Base-by-base conservation (phyloP, 1,140 invertebrate genomes). In the Tigriopus japonicus region DNA sequence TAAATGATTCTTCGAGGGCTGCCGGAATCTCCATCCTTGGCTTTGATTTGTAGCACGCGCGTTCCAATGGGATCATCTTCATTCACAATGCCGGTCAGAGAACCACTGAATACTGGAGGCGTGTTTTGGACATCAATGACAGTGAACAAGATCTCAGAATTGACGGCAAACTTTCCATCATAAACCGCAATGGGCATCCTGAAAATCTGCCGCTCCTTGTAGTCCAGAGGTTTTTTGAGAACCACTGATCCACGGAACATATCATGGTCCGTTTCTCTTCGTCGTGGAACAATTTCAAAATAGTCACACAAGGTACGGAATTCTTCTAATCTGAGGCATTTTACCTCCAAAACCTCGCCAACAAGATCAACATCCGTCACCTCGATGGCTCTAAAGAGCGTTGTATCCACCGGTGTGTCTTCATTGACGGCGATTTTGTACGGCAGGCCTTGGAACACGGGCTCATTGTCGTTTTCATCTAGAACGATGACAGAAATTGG, bases 381-480 rank as follows among this genome's bases (percentile, higher is more conserved):
- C 51, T 76, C 70, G 49, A 91, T 84, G 54, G 78, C 77, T 9
- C 75, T 73, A 51, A 90, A 77, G 5, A 95, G 78, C 0, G 81
- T 84, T 40, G 78, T 80, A 14, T 83, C 86, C 10, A 85, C 69
- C 6, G 73, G 69, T 1, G 84, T 79, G 69, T 91, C 84, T 73
- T 92, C 87, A 21, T 78, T 75, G 7, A 87, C 80, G 62, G 81
- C 77, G 0, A 82, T 78, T 67, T 86, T 82, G 71, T 91, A 92
- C 0, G 85, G 83, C 60, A 78, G 79, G 78, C 59, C 49, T 17
- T 24, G 45, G 51, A 61, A 61, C 24, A 78, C 75, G 6, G 87
- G 87, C 24, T 84, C 74, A 73, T 90, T 90, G 67, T 93, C 88
- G 69, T 93, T 92, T 65, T 86, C 83, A 68, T 93, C 88, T 5